Percentiles rank a stretch among this genome's conserved stretches.
phyloP scores from a whole-genome alignment of 2,888 invertebrate species.

The Mellilla xanthometata region DNA sequence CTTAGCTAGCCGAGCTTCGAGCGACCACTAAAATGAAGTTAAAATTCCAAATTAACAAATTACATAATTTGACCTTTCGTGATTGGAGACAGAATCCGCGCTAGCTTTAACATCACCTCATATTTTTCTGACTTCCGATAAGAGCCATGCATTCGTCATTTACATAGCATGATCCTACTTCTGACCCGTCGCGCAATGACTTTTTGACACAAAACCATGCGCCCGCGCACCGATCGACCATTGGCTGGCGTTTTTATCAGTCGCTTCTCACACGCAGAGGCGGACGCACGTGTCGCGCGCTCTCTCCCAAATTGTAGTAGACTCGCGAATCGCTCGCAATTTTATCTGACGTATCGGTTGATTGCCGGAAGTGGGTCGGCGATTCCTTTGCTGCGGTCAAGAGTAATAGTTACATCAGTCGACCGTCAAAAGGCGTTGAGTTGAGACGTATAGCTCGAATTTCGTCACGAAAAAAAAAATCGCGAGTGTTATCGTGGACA shows the following conservation, averaged over 20 bases:
- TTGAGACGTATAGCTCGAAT: conserved; percentile 34
- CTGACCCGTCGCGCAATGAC: conserved; percentile 31
- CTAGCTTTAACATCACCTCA: no score
- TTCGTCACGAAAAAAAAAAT: conserved; percentile 16
- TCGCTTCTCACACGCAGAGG: conserved; percentile 29
- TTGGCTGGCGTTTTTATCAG: conserved; percentile 39
- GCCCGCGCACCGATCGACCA: conserved; percentile 37
- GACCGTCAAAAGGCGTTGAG: conserved; percentile 30
- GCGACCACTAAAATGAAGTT: no score
- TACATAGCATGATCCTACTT: conserved; percentile 35
- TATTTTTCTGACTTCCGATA: conserved; percentile 36
- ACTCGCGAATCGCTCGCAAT: conserved; percentile 4
- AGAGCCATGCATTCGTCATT: conserved; percentile 49
- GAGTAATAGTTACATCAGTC: conserved; percentile 29
- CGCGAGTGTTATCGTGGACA: conserved; percentile 37
- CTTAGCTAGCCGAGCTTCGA: no score
- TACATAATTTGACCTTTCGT: no score
- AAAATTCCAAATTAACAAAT: no score
- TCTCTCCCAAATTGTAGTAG: background rate
- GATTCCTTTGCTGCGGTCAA: conserved; percentile 14
- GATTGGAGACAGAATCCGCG: no score
- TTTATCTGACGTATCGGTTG: conserved; percentile 28
- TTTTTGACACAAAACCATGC: conserved; percentile 33
- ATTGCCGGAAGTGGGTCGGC: conserved; percentile 30
- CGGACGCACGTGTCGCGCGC: conserved; percentile 12